A percentile compares a stretch with the other conserved stretches of the same genome.
Evolutionary conservation across 2,888 invertebrate genomes (phyloP).

Genomic region (Penaeus monodon): DNA sequence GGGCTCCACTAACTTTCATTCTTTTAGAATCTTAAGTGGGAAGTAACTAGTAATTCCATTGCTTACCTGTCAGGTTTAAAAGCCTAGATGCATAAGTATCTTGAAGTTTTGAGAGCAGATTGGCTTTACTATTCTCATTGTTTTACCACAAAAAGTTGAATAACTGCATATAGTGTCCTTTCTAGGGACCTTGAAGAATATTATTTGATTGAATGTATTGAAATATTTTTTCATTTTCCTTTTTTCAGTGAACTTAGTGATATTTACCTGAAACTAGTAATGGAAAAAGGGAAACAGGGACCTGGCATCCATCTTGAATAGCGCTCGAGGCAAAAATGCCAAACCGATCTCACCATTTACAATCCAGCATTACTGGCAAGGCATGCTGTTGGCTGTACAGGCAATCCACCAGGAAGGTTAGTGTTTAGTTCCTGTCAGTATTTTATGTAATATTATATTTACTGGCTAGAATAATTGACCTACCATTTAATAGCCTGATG

Average conservation of each 20-base stretch:
- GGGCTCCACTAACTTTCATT: conserved; percentile 12
- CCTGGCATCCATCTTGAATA: conserved; percentile 81
- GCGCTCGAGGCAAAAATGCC: conserved; percentile 67
- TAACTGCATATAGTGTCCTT: too few relatives aligned
- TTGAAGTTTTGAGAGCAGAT: too few relatives aligned
- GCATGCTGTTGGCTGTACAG: conserved; percentile 91
- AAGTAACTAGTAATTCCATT: too few relatives aligned
- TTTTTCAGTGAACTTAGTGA: conserved; percentile 26
- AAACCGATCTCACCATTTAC: conserved; percentile 64
- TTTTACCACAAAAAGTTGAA: too few relatives aligned
- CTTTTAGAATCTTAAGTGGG: conserved; percentile 1
- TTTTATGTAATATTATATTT: too few relatives aligned
- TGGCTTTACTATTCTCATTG: too few relatives aligned
- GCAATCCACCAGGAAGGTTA: conserved; percentile 90
- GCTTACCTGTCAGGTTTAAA: too few relatives aligned
- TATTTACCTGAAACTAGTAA: conserved; percentile 82
- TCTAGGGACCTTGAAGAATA: too few relatives aligned
- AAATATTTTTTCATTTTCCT: neutral
- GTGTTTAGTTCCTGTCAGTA: neutral
- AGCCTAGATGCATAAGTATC: too few relatives aligned
- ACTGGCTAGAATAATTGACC: too few relatives aligned
- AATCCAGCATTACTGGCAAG: conserved; percentile 90
- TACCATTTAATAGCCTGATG: too few relatives aligned
- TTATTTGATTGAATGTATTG: too few relatives aligned
- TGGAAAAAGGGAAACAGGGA: conserved; percentile 96